Base-by-base conservation (phyloP, 2,888 invertebrate genomes). In the Campopleginae sp. region DNA sequence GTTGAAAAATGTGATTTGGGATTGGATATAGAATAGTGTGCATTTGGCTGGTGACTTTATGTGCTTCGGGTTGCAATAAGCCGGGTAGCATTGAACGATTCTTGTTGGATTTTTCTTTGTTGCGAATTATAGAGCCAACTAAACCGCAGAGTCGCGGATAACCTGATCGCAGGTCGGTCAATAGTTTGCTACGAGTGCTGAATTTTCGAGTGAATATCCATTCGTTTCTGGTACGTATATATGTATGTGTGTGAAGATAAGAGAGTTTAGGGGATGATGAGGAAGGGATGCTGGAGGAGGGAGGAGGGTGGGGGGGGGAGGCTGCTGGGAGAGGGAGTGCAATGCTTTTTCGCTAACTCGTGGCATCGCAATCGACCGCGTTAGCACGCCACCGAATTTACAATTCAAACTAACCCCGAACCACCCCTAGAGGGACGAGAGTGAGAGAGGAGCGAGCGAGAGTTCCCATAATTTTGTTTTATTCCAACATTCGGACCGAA, bases 371-470 rank as follows among this genome's bases (percentile, higher is more conserved):
- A 77, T 71, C 83, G 63, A 85, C 82, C 82, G 79, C 80, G 80
- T 80, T 80, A 76, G 79, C 83, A 71, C 85, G 70, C 77, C 78
- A 72, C 74, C 83, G 51, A 86, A 87, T 87, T 86, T 87, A 87
- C 87, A 87, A 87, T 87, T 87, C 87, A 86, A 87, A 87, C 86
- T 86, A 87, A 86, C 86, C 84, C 71, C 77, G 54, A 81, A 80
- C 84, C 70, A 66, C 58, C 51, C 27, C 42, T 12, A 17, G 1
- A 76, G 65, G 42, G 44, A 61, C 17, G 27, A 42, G 51, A 23
- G 42, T 23, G 51, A 38, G 71, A 44, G 68, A n/a, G n/a, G n/a
- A n/a, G 38, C 10, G 44, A 19, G 70, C n/a, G 44, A 61, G 44
- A 33, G 54, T 65, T 75, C 82, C 83, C 79, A 83, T 83, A 83